phyloP scores from a whole-genome alignment of 2,888 invertebrate species.

The Cosmia pyralina region DNA sequence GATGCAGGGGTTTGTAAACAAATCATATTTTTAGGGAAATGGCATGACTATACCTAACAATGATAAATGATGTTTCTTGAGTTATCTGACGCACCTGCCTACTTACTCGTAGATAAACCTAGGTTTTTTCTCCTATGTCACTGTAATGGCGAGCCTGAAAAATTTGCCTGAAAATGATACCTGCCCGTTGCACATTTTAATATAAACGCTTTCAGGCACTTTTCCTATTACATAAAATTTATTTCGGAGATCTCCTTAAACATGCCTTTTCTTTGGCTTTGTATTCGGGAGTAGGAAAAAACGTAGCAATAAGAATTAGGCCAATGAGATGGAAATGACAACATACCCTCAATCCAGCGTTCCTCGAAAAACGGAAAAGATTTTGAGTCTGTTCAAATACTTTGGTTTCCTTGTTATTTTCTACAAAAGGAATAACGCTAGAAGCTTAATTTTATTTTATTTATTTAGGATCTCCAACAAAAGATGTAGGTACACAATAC shows the following conservation, averaged over 20 bases:
- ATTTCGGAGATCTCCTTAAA: conserved; percentile 1
- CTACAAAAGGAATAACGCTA: neutral
- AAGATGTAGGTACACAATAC: too few species aligned
- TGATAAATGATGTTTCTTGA: too few species aligned
- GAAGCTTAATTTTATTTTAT: neutral
- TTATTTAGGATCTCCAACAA: too few species aligned
- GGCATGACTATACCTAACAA: too few species aligned
- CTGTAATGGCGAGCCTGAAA: too few species aligned
- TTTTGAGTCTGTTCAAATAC: conserved; percentile 9
- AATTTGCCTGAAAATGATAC: too few species aligned
- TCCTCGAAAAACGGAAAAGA: conserved; percentile 22
- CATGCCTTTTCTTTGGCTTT: neutral
- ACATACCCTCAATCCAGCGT: conserved; percentile 15
- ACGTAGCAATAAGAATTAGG: conserved; percentile 30
- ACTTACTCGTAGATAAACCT: too few species aligned
- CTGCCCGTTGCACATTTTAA: neutral
- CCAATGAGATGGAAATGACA: conserved; percentile 44
- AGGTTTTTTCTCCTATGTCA: too few species aligned
- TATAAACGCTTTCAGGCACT: neutral
- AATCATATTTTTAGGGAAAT: too few species aligned
- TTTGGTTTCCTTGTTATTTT: conserved; percentile 30
- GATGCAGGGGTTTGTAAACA: too few species aligned
- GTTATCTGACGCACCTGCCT: too few species aligned
- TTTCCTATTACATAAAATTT: conserved; percentile 1
- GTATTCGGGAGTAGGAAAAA: neutral